Base-by-base conservation (phyloP, 2,888 invertebrate species). In the Harpalus rubripes region DNA sequence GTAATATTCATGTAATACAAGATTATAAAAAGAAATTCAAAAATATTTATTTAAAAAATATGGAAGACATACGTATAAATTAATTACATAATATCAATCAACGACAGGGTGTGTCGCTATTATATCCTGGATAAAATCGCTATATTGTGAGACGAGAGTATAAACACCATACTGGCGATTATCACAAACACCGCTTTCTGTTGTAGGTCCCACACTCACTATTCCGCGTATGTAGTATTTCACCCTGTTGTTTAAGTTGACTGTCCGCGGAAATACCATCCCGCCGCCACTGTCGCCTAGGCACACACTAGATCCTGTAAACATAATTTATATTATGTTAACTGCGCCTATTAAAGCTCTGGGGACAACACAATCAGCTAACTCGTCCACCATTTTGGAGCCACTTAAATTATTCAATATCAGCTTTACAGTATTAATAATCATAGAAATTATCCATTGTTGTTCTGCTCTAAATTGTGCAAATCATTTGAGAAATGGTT, bases 251-350 rank as follows among this genome's bases (percentile, higher is more conserved):
- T 90, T 44, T 22, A 22, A 22, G 0, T 85, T 90, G 3, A 22
- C 22, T 0, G 32, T 39, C 0, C 88, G 88, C 0, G 90, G 88
- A 85, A 92, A 91, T 0, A 90, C 90, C 0, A 92, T 87, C 0
- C 92, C 92, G 0, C 92, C 92, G 0, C 92, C 92, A 81, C 91
- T 91, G 89, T 92, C 92, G 0, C 92, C 92, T 84, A 90, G 88
- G 87, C 92, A 92, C 0, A 92, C 87, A 0, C 91, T 90, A 5
- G 91, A 91, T 3, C 91, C 91, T 91, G 88, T 0, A 41, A 86
- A 58, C 61, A 84, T 56, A n/a, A n/a, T 61, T 22, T 12, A 52
- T 52, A 52, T 52, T 32, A 22, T 22, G 1, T 22, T 22, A 22
- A 22, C n/a, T n/a, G n/a, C n/a, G n/a, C n/a, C n/a, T n/a, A n/a